These are phyloP conservation scores for Decapterus maruadsi DNA, from an alignment of 2,797 vertebrate species.

Conservation along the genomic window DNA sequence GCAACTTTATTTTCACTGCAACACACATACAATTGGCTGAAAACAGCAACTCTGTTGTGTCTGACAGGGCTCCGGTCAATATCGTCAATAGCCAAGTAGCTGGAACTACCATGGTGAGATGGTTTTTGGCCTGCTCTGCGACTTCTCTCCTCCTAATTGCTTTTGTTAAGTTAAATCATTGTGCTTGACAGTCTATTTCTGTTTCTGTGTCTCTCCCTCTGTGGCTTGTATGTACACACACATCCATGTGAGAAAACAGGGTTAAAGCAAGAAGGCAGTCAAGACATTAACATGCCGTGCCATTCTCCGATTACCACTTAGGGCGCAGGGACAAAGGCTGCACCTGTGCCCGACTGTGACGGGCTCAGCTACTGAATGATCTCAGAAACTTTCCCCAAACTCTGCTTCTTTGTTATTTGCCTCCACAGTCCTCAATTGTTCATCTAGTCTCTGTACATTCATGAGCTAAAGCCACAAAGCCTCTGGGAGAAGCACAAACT, in stretches of 20 bases:
- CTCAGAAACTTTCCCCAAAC: neutral
- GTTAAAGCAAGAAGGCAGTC: constrained; percentile 15
- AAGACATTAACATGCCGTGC: constrained; percentile 4
- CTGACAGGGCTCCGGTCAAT: constrained; percentile 69
- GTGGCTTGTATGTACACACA: constrained; percentile 17
- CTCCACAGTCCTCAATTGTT: neutral
- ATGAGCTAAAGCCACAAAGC: constrained; percentile 6
- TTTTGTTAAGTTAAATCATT: constrained; percentile 60
- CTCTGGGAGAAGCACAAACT: neutral
- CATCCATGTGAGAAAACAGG: constrained; percentile 24
- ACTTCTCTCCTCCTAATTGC: constrained; percentile 61
- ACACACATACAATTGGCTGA: constrained; percentile 42
- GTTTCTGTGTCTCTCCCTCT: constrained; percentile 21
- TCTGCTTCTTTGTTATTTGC: neutral
- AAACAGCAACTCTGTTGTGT: constrained; percentile 63
- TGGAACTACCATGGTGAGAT: constrained; percentile 51
- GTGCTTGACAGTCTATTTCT: constrained; percentile 36
- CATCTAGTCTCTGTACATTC: neutral
- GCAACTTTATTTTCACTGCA: constrained; percentile 51
- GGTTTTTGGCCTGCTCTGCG: constrained; percentile 42
- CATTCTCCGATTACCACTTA: constrained; percentile 12
- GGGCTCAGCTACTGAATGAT: constrained; percentile 8
- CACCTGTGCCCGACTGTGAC: neutral
- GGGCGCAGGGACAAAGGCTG: neutral
- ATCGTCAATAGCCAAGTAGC: constrained; percentile 70